Percentiles rank a stretch among this genome's conserved stretches.
phyloP scores from a whole-genome alignment of 2,113 vertebrate genomes.

The Rostratula benghalensis region DNA sequence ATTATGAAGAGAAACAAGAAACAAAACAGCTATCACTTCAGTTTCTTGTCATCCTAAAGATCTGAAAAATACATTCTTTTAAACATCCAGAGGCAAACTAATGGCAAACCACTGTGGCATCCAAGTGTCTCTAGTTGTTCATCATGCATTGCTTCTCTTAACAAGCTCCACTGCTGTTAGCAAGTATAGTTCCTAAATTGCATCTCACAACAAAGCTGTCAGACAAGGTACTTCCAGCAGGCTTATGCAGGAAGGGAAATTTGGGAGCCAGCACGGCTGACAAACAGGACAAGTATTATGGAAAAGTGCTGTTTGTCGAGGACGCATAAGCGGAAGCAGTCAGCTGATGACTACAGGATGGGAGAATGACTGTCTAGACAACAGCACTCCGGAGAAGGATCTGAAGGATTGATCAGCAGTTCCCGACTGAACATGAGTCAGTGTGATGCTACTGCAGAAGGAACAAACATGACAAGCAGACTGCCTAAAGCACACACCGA shows the following conservation, averaged over 20 bases:
- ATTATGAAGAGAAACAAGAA: background rate
- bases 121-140: background rate
- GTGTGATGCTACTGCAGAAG: background rate
- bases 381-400: background rate
- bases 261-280: background rate
- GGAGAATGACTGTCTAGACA: slow-evolving; percentile 18
- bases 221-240: background rate
- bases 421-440: background rate
- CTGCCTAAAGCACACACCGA: background rate
- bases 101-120: background rate
- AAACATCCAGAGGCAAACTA: background rate
- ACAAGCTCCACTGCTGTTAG: background rate
- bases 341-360: background rate
- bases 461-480: background rate
- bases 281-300: background rate
- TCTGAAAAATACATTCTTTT: background rate
- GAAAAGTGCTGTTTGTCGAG: background rate
- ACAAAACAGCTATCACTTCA: background rate
- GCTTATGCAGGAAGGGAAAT: background rate
- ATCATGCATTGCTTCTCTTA: background rate
- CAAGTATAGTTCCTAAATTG: background rate
- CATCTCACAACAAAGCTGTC: background rate
- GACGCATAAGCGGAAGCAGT: background rate
- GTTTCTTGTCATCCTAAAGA: background rate
- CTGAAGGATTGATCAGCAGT: background rate